A percentile compares a stretch with the other conserved stretches of the same genome.
Evolutionary conservation across 2,113 vertebrate genomes (phyloP).

Genomic region (Origma solitaria): DNA sequence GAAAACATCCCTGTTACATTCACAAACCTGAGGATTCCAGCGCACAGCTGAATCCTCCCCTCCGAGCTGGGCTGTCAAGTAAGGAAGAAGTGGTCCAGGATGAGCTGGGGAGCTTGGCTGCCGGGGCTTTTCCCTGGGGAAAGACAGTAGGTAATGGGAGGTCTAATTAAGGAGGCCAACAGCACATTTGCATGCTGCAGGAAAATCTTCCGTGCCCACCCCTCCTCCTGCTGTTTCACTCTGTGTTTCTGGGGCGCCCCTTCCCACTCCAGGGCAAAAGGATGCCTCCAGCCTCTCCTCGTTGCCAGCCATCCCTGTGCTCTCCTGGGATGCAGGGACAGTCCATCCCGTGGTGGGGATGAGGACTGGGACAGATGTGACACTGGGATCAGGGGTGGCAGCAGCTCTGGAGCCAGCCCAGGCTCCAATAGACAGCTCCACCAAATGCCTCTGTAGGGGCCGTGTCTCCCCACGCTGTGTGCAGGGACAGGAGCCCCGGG

Average conservation of each 20-base stretch:
- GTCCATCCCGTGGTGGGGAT: neutral
- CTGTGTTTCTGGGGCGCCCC: rapidly evolving
- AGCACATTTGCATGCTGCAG: neutral
- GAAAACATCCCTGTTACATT: neutral
- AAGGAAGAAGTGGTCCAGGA: neutral
- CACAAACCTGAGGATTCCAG: neutral
- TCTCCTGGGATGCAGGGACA: neutral
- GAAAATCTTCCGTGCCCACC: neutral
- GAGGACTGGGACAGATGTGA: rapidly evolving
- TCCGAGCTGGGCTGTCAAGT: neutral
- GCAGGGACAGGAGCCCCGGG: neutral
- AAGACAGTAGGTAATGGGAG: neutral
- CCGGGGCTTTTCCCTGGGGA: neutral
- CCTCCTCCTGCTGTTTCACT: neutral
- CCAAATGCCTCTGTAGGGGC: rapidly evolving
- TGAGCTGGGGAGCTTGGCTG: neutral
- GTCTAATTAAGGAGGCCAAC: neutral
- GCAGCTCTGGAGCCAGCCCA: neutral
- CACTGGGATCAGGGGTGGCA: neutral
- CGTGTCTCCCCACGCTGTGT: rapidly evolving
- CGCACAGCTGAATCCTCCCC: neutral
- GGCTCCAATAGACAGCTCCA: neutral
- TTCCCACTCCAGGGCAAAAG: neutral
- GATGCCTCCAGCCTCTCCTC: neutral
- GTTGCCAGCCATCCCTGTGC: neutral